phyloP scores from a whole-genome alignment of 2,113 vertebrate species.

The Conger conger region DNA sequence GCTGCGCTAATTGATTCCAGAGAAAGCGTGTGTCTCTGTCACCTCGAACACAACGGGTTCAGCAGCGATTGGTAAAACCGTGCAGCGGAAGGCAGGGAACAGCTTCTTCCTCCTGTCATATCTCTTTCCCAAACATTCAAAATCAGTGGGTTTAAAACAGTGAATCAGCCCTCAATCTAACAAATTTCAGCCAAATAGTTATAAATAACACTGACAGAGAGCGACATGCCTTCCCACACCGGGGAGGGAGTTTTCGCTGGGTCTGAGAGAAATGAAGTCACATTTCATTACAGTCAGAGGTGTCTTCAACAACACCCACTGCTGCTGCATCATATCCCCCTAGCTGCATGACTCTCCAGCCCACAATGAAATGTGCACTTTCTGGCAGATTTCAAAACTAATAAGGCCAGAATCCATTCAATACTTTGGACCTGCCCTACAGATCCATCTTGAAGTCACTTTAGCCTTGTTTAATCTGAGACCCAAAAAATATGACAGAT shows the following conservation, averaged over 20 bases:
- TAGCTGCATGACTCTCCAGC: neutral
- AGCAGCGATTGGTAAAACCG: neutral
- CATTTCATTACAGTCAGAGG: neutral
- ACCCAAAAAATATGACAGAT: neutral
- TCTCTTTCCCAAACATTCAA: neutral
- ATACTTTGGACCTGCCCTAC: neutral
- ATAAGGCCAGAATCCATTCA: neutral
- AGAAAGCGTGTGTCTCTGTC: neutral
- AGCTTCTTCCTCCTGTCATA: neutral
- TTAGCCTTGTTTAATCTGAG: neutral
- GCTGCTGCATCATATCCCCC: neutral
- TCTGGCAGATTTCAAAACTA: neutral
- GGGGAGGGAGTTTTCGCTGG: neutral
- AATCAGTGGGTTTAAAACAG: neutral
- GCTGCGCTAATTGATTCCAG: conserved; percentile 2
- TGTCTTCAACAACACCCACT: neutral
- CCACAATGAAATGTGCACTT: neutral
- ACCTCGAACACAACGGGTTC: neutral
- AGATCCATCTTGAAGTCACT: neutral
- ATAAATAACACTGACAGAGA: neutral
- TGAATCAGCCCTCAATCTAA: neutral
- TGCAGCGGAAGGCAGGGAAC: neutral
- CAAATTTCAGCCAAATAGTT: neutral
- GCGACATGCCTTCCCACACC: neutral
- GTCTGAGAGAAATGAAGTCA: neutral